phyloP scores from a whole-genome alignment of 2,888 invertebrate genomes.

The Leptura quadrifasciata region DNA sequence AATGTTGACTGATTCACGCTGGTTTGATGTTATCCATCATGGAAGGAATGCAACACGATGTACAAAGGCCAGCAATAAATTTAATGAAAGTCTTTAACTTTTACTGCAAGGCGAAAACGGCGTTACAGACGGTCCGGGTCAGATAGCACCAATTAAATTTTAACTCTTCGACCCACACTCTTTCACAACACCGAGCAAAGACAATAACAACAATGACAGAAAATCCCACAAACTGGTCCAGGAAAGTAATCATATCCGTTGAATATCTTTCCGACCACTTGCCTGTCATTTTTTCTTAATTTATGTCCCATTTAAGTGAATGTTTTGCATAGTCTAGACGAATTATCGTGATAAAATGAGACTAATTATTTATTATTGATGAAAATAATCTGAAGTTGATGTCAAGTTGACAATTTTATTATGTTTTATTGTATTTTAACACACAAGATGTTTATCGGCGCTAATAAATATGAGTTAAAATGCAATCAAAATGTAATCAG shows the following conservation, averaged over 20 bases:
- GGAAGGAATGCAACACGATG: slow-evolving; percentile 38
- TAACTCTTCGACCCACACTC: slow-evolving; percentile 36
- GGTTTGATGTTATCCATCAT: slow-evolving; percentile 42
- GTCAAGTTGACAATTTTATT: slow-evolving; percentile 23
- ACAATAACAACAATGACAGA: slow-evolving; percentile 40
- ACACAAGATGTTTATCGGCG: slow-evolving; percentile 10
- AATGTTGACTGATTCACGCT: slow-evolving; percentile 44
- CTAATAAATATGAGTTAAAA: slow-evolving; percentile 27
- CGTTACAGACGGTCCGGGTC: slow-evolving; percentile 44
- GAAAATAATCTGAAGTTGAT: slow-evolving; percentile 30
- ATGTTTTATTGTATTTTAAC: slow-evolving; percentile 34
- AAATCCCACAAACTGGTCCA: slow-evolving; percentile 20
- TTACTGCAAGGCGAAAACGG: slow-evolving; percentile 46
- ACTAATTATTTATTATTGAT: slow-evolving; percentile 31
- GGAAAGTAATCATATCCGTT: slow-evolving; percentile 17
- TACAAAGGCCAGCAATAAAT: slow-evolving; percentile 41
- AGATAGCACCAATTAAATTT: slow-evolving; percentile 56
- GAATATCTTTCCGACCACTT: slow-evolving; percentile 21
- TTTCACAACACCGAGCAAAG: slow-evolving; percentile 39
- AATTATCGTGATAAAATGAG: slow-evolving; percentile 33
- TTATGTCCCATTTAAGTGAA: slow-evolving; percentile 29
- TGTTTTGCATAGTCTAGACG: slow-evolving; percentile 32
- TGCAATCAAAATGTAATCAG: slow-evolving; percentile 17
- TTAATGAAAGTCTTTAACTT: slow-evolving; percentile 54
- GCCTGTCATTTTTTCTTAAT: slow-evolving; percentile 37